These are phyloP conservation scores for Aphis gossypii DNA, from an alignment of 1,140 invertebrate genomes.

Conservation along the genomic window DNA sequence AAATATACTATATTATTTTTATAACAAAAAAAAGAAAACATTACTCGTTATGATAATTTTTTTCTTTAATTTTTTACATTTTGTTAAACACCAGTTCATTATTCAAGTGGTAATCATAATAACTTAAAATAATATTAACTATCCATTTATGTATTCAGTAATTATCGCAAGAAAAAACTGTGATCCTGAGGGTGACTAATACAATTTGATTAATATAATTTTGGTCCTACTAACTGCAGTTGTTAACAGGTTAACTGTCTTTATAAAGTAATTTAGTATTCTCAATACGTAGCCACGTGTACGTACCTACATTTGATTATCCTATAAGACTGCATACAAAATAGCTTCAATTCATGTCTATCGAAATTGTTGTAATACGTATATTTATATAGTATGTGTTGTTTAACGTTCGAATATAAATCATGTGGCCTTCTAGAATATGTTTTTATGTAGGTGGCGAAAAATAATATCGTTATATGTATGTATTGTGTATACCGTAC, in stretches of 20 bases:
- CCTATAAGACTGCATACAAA: neutral
- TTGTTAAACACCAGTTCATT: neutral
- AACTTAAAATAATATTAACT: neutral
- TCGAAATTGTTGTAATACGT: neutral
- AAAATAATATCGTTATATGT: neutral
- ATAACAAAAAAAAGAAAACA: neutral
- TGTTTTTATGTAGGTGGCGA: conserved; percentile 9
- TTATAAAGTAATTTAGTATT: neutral
- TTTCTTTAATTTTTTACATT: neutral
- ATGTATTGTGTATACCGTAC: neutral
- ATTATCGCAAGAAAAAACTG: neutral
- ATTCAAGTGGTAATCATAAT: neutral
- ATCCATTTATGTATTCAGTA: neutral
- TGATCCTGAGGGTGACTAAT: neutral
- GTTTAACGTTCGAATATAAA: neutral
- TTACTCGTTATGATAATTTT: neutral
- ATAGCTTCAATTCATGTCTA: conserved; percentile 12
- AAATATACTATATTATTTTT: neutral
- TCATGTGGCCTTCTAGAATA: neutral
- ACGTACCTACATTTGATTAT: neutral
- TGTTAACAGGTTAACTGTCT: neutral
- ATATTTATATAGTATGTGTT: conserved; percentile 3
- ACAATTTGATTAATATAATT: neutral
- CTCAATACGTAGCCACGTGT: neutral
- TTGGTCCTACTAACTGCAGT: neutral